Percentiles rank a stretch among this genome's conserved stretches.
Conservation (phyloP, 2,113 vertebrate species). For the Callaeas wilsoni region DNA sequence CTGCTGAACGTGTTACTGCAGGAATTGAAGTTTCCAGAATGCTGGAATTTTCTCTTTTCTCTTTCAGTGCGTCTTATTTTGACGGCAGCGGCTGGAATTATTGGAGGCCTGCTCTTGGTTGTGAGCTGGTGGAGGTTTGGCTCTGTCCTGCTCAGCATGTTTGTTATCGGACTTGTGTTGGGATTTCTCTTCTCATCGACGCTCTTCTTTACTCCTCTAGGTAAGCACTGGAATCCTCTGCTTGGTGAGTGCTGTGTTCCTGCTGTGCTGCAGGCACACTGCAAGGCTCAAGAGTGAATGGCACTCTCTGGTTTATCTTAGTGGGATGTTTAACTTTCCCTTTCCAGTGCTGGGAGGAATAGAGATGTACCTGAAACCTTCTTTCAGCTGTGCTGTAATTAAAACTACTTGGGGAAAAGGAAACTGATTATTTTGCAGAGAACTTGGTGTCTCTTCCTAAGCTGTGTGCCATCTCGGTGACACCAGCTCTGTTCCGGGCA, state of each 20-base stretch:
- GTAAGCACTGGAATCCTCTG: constrained; percentile 62
- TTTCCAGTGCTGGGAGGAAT: not conserved
- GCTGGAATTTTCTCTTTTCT: not conserved
- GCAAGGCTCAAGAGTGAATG: not conserved
- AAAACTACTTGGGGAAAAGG: not conserved
- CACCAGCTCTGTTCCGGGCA: not conserved
- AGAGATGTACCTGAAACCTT: not conserved
- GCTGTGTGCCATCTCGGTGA: not conserved
- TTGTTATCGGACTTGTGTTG: constrained; percentile 82
- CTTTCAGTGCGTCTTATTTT: constrained; percentile 78
- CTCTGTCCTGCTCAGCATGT: constrained; percentile 75
- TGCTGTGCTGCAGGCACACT: not conserved
- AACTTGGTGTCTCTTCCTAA: not conserved
- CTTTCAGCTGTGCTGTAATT: not conserved
- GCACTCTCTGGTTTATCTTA: not conserved
- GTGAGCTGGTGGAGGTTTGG: constrained; percentile 92
- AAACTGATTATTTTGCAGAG: not conserved
- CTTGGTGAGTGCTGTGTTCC: not conserved
- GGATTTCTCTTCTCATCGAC: constrained; percentile 81
- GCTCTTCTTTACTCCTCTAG: constrained; percentile 86
- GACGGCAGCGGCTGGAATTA: constrained; percentile 76
- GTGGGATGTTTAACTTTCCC: not conserved
- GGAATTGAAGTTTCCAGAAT: not conserved
- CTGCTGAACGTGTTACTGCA: not conserved
- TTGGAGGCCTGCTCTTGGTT: constrained; percentile 81